These are phyloP conservation scores for Brachypterus glaber DNA, from an alignment of 2,888 invertebrate species.

Conservation along the genomic window DNA sequence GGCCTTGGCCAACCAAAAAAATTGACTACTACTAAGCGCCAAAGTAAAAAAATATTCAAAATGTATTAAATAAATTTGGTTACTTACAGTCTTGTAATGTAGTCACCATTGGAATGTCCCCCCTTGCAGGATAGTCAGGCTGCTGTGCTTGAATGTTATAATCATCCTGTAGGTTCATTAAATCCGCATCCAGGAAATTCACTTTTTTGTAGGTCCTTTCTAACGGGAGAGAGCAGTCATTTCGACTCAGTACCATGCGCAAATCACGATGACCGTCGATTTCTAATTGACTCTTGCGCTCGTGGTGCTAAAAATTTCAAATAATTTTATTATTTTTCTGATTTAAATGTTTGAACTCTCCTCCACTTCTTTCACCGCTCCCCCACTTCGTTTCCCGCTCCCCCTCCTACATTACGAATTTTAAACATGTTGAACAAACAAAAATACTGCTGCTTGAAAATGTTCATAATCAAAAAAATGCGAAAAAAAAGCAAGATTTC, in stretches of 20 bases:
- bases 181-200: slow-evolving; percentile 26
- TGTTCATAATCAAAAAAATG: too few relatives aligned
- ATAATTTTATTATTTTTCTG: too few relatives aligned
- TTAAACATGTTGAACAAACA: too few relatives aligned
- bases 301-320: too few relatives aligned
- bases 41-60: neutral
- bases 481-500: too few relatives aligned
- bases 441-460: too few relatives aligned
- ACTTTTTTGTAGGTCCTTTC: slow-evolving; percentile 37
- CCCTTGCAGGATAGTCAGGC: slow-evolving; percentile 41
- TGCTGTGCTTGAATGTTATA: slow-evolving; percentile 39
- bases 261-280: slow-evolving; percentile 45
- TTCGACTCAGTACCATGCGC: slow-evolving; percentile 43
- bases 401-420: too few relatives aligned
- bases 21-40: too few relatives aligned
- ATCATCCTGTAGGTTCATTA: slow-evolving; percentile 30
- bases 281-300: slow-evolving; percentile 49
- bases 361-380: too few relatives aligned
- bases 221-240: slow-evolving; percentile 41
- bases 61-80: neutral
- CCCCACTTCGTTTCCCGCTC: too few relatives aligned
- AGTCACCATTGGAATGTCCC: slow-evolving; percentile 57
- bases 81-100: slow-evolving; percentile 47
- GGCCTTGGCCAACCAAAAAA: too few relatives aligned
- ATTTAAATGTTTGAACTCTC: too few relatives aligned